phyloP scores from a whole-genome alignment of 2,113 vertebrate species.

The Callorhinus ursinus region DNA sequence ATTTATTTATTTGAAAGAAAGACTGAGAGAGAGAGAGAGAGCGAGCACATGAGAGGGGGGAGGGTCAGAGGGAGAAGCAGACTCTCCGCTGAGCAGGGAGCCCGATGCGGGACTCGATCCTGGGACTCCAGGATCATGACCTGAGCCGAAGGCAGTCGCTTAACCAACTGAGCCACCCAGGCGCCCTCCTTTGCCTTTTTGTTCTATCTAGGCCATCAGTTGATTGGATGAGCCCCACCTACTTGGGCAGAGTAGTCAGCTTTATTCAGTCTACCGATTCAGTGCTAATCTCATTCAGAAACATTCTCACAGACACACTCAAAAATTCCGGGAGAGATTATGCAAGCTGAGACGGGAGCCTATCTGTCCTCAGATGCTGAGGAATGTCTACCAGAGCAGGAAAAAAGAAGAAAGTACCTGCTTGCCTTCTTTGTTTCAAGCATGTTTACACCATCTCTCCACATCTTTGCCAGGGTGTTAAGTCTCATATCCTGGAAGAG shows the following conservation, averaged over 20 bases:
- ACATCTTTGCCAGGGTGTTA: background rate
- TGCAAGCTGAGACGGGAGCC: background rate
- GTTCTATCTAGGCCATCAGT: background rate
- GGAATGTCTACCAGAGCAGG: background rate
- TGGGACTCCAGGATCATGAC: too few relatives aligned
- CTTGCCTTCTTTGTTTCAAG: background rate
- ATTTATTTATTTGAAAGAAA: too few relatives aligned
- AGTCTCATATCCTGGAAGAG: background rate
- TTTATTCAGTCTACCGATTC: background rate
- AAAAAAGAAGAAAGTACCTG: background rate
- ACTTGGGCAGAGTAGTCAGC: background rate
- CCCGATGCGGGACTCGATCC: too few relatives aligned
- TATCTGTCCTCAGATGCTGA: background rate
- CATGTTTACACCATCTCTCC: background rate
- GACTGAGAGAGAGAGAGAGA: too few relatives aligned
- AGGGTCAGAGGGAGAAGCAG: too few relatives aligned
- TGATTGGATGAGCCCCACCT: background rate
- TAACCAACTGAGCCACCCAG: too few relatives aligned
- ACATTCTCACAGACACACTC: background rate
- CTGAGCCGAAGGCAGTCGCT: too few relatives aligned
- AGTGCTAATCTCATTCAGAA: background rate
- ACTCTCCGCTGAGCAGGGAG: too few relatives aligned
- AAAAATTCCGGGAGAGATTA: background rate
- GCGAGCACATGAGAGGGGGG: too few relatives aligned
- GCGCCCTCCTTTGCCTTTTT: background rate